Conservation (phyloP, 2,888 invertebrate genomes). For the Erynnis tages region DNA sequence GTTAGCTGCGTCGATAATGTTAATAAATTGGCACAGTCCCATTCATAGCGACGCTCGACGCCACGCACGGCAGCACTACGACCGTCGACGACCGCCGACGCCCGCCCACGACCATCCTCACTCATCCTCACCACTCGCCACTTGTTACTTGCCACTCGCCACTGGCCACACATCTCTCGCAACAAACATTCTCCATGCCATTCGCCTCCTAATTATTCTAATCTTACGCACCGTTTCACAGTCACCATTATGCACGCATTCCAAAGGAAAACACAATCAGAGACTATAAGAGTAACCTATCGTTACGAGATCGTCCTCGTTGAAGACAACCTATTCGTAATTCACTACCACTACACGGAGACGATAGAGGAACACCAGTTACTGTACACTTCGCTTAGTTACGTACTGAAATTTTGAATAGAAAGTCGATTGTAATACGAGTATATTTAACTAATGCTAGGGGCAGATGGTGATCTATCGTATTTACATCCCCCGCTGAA, state of each 20-base stretch:
- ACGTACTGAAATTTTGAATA: slow-evolving; percentile 50
- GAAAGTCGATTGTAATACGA: slow-evolving; percentile 54
- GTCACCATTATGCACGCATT: slow-evolving; percentile 39
- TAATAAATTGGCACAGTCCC: slow-evolving; percentile 79
- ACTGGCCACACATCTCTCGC: slow-evolving; percentile 27
- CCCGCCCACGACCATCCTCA: slow-evolving; percentile 24
- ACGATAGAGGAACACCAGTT: slow-evolving; percentile 78
- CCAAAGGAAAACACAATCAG: slow-evolving; percentile 51
- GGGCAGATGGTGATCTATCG: slow-evolving; percentile 56
- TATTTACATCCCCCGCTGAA: slow-evolving; percentile 69
- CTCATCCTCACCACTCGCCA: slow-evolving; percentile 18
- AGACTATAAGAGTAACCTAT: slow-evolving; percentile 62
- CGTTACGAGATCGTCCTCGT: slow-evolving; percentile 59
- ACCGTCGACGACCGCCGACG: slow-evolving; percentile 10
- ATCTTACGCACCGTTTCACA: slow-evolving; percentile 37
- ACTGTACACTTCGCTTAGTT: slow-evolving; percentile 70
- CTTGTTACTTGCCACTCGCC: no score
- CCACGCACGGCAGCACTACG: slow-evolving; percentile 8
- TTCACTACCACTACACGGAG: slow-evolving; percentile 71
- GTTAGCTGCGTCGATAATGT: slow-evolving; percentile 72
- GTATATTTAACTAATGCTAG: slow-evolving; percentile 58
- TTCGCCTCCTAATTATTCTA: slow-evolving; percentile 24
- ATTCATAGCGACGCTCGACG: slow-evolving; percentile 54
- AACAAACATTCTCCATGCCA: slow-evolving; percentile 23
- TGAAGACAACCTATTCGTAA: slow-evolving; percentile 58